Base-by-base conservation (phyloP, 2,113 vertebrate genomes). In the Psittacula cyanocephala region DNA sequence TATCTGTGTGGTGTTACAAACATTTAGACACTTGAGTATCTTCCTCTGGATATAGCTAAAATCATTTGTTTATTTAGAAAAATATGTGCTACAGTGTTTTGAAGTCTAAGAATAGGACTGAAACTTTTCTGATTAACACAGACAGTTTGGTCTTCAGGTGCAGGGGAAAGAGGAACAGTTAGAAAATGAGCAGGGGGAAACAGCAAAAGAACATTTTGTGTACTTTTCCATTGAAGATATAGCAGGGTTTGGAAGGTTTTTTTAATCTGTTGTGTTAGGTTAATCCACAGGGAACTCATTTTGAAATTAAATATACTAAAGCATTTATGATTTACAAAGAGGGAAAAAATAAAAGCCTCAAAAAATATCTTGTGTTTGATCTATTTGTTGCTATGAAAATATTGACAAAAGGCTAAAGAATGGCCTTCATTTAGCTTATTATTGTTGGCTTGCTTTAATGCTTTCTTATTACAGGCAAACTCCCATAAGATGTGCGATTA, bases 321-420 rank as follows among this genome's bases (percentile, higher is more conserved):
- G 53, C 50, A 92, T 86, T 95, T 96, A 91, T 81, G 78, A 86
- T 96, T 95, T 96, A 85, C 77, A 44, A 76, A 87, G 62, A 72
- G 65, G 63, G 55, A 53, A 60, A 76, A 63, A 77, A 55, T 71
- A 71, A 91, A 89, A 95, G 17, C 67, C 74, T 63, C 87, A 59
- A 84, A 68, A 92, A 91, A 63, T 83, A 93, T 76, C 83, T 89
- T 60, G 27, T 46, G 53, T 97, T 97, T 95, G 89, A 97, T 96
- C 81, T 92, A 43, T 97, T 96, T 91, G 91, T 93, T 12, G 0
- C 76, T 95, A 31, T 86, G 88, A 96, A 96, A 97, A 96, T 95
- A 97, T 89, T 97, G 96, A 93, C 94, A 92, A 84, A 97, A 95
- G 64, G 72, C 92, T 65, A 74, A 95, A 94, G 81, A 97, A 96